Evolutionary conservation across 2,113 vertebrate species (phyloP).

Genomic region (Vulpes lagopus): DNA sequence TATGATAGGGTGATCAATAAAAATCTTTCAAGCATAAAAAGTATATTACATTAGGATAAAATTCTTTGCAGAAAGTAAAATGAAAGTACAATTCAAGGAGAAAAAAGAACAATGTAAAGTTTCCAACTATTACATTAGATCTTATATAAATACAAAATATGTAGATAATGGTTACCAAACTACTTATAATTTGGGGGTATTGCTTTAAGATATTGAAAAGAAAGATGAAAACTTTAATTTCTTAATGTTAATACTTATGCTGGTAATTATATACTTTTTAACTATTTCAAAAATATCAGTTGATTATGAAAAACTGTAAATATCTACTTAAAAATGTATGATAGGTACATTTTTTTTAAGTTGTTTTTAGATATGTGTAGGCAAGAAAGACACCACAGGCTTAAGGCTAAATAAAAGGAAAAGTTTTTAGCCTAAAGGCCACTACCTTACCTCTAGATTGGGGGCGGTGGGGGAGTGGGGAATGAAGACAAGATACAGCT

Average conservation of each 20-base stretch:
- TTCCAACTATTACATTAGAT: not conserved
- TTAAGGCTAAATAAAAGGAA: not conserved
- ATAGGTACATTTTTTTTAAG: not conserved
- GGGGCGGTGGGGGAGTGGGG: accelerated
- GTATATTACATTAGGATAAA: conserved; percentile 36
- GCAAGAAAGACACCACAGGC: not conserved
- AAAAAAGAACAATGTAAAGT: conserved; percentile 15
- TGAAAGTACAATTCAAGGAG: conserved; percentile 50
- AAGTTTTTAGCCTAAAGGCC: not conserved
- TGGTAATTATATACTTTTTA: not conserved
- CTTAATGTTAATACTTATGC: not conserved
- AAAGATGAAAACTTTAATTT: not conserved
- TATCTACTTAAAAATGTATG: not conserved
- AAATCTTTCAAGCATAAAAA: conserved; percentile 63
- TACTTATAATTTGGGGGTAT: not conserved
- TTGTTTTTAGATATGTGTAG: not conserved
- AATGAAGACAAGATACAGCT: not conserved
- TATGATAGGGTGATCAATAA: conserved; percentile 63
- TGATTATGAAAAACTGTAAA: not conserved
- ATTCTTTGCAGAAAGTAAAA: conserved; percentile 25
- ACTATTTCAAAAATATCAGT: not conserved
- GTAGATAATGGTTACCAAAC: not conserved
- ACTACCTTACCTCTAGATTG: not conserved
- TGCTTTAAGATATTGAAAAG: not conserved
- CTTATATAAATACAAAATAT: not conserved